A percentile compares a stretch with the other conserved stretches of the same genome.
These are phyloP conservation scores for Thunnus albacares DNA, from an alignment of 2,797 vertebrate genomes.

Conservation along the genomic window DNA sequence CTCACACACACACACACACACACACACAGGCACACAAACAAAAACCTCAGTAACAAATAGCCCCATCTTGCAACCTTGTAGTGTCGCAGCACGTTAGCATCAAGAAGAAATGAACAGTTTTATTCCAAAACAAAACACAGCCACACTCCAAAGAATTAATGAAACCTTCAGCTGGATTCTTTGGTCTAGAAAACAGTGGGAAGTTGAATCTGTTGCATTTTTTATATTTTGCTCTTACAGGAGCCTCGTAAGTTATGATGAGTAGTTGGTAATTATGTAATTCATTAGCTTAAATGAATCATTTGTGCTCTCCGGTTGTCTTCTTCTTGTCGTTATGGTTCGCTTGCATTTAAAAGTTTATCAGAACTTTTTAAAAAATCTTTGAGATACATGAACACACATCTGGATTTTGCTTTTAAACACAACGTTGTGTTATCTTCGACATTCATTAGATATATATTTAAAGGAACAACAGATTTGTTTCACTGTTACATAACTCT, in stretches of 20 bases:
- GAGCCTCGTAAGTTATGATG: background rate
- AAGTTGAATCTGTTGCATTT: background rate
- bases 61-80: background rate
- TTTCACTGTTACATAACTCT: background rate
- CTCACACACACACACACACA: background rate
- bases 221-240: background rate
- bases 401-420: background rate
- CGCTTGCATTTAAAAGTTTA: too few relatives aligned
- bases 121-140: conserved; percentile 36
- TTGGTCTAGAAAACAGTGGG: conserved; percentile 32
- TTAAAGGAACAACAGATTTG: background rate
- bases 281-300: background rate
- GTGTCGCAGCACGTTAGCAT: background rate
- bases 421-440: background rate
- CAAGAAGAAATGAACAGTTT: background rate
- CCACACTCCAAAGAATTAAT: background rate
- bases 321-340: too few relatives aligned
- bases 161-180: conserved; percentile 25
- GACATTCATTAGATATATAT: too few relatives aligned
- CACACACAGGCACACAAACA: conserved; percentile 3
- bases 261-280: background rate
- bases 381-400: background rate
- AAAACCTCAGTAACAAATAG: conserved; percentile 3
- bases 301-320: background rate
- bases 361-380: too few relatives aligned